Base-by-base conservation (phyloP, 1,140 invertebrate species). In the Geopemphigus sp. region DNA sequence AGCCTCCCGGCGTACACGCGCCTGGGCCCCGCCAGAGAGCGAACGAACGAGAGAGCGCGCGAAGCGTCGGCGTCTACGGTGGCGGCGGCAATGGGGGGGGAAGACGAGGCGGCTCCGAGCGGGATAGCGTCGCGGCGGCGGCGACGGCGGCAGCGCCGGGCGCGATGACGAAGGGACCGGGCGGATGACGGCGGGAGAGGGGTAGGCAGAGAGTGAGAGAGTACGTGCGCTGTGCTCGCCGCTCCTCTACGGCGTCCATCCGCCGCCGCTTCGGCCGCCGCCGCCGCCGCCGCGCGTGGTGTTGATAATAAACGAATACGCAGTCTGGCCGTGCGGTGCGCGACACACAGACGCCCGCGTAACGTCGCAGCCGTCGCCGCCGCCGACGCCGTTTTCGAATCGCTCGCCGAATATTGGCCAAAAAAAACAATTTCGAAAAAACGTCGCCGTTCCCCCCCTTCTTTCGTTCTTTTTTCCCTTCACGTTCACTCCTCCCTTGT, bases 281-380 rank as follows among this genome's bases (percentile, higher is more conserved):
- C n/a, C n/a, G n/a, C 53, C 54, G 53, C 57, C 32, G 56, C 73
- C 73, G 73, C 73, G 73, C 56, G 73, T 78, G 57, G 73, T 47
- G 73, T 78, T 78, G 73, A 78, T 78, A 47, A 78, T 78, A 78
- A 78, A 59, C 73, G 73, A 61, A 61, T 78, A 78, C 73, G 73
- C 73, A 78, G 73, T 78, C 73, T 78, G 73, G 73, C 73, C 73
- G 73, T 78, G 73, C 73, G 73, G 56, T 61, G 73, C 73, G 73
- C 73, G 73, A 78, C 73, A 78, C 73, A 78, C 73, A 78, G 73
- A 78, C 73, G 73, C 73, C 73, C 73, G 73, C 73, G 56, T 72
- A 24, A 39, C 64, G 32, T 64, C 39, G 39, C 39, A 11, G 39
- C 64, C 19, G 64, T n/a, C 12, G 63, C n/a, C 32, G 64, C 8